Evolutionary conservation across 1,140 invertebrate species (phyloP).

Genomic region (Muscidifurax raptorellus): DNA sequence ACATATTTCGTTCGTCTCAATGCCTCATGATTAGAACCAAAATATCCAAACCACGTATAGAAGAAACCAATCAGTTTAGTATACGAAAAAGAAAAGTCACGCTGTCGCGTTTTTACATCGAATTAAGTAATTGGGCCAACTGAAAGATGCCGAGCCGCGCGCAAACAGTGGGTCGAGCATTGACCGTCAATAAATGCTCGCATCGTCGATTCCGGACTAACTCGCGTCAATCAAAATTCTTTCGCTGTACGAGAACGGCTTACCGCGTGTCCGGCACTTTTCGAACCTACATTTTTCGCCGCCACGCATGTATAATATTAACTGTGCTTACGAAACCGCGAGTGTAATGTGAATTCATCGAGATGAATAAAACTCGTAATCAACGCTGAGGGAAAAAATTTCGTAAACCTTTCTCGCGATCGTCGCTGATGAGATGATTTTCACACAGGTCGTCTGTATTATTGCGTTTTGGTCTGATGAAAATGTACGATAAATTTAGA

Average conservation of each 20-base stretch:
- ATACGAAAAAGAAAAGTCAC: not conserved
- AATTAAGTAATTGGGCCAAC: not conserved
- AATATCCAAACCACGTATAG: not conserved
- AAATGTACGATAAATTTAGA: no score
- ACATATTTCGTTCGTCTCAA: no score
- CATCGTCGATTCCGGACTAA: not conserved
- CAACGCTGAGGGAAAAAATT: not conserved
- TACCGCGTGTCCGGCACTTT: not conserved
- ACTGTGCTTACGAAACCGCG: not conserved
- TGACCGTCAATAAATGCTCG: conserved; percentile 8
- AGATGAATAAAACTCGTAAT: not conserved
- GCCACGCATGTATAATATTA: no score
- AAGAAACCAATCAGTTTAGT: not conserved
- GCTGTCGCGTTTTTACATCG: not conserved
- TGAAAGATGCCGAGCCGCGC: no score
- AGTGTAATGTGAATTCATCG: not conserved
- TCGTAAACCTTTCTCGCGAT: not conserved
- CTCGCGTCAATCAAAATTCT: conserved; percentile 7
- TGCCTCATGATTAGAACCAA: not conserved
- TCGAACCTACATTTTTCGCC: not conserved
- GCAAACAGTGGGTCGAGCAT: conserved; percentile 7
- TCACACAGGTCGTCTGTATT: no score
- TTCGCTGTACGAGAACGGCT: not conserved
- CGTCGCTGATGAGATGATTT: no score
- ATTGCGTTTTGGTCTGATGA: no score